Percentiles rank a stretch among this genome's conserved stretches.
phyloP scores from a whole-genome alignment of 1,140 invertebrate species.

The Linepithema humile region DNA sequence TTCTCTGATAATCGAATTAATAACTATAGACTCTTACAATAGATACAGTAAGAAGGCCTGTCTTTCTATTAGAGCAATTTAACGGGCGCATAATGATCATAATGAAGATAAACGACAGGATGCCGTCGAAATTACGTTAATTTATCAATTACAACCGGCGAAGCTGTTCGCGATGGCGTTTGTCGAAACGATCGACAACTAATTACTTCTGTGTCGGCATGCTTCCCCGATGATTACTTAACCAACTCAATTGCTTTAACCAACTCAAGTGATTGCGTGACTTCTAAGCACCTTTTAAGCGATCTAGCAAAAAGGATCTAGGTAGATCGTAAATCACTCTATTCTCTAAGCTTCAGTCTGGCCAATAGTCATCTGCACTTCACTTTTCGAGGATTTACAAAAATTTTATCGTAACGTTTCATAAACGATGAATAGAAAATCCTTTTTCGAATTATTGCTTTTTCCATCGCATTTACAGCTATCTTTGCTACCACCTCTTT shows the following conservation, averaged over 20 bases:
- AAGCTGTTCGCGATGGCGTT: constrained; percentile 9
- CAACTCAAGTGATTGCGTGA: constrained; percentile 48
- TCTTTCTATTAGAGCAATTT: background rate
- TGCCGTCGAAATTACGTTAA: constrained; percentile 52
- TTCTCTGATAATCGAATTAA: background rate
- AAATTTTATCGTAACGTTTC: background rate
- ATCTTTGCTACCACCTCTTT: background rate
- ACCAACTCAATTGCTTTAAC: constrained; percentile 25
- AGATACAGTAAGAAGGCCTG: background rate
- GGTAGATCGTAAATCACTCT: constrained; percentile 31
- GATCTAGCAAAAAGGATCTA: constrained; percentile 19
- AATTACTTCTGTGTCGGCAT: constrained; percentile 48
- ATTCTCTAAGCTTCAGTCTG: background rate
- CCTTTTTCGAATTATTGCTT: background rate
- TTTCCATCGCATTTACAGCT: background rate
- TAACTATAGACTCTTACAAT: background rate
- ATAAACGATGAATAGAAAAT: background rate
- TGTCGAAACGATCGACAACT: constrained; percentile 54
- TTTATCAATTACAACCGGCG: constrained; percentile 55
- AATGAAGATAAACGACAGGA: constrained; percentile 24
- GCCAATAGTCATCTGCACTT: background rate
- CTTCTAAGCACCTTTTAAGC: constrained; percentile 36
- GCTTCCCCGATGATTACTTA: constrained; percentile 12
- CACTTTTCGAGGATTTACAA: background rate
- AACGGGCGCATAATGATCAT: constrained; percentile 19